phyloP scores from a whole-genome alignment of 2,888 invertebrate species.

The Ectobius pallidus region DNA sequence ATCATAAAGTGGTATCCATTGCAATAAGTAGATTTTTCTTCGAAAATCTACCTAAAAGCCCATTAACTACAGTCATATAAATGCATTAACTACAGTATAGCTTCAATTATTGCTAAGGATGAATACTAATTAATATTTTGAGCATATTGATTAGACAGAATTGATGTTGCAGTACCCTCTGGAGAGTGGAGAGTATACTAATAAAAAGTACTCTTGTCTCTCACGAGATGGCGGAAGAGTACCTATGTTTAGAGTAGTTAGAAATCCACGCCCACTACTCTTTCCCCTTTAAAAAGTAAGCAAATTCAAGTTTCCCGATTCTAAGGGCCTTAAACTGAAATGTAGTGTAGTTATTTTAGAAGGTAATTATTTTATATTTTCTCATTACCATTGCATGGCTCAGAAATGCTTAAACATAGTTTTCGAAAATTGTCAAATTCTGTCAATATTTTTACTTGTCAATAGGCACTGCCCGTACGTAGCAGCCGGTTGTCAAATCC shows the following conservation, averaged over 20 bases:
- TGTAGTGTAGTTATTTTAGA: background rate
- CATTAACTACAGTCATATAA: no score
- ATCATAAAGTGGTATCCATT: no score
- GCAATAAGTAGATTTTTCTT: no score
- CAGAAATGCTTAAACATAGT: background rate
- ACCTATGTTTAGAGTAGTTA: background rate
- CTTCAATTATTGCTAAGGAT: no score
- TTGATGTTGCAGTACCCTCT: no score
- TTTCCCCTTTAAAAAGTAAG: conserved; percentile 2
- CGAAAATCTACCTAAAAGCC: no score
- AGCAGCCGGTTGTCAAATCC: conserved; percentile 22
- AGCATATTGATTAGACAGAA: no score
- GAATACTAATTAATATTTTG: no score
- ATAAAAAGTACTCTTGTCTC: no score
- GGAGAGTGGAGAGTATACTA: no score
- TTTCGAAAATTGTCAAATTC: conserved; percentile 20
- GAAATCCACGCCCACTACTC: conserved; percentile 5
- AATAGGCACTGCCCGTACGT: conserved; percentile 18
- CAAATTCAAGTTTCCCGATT: background rate
- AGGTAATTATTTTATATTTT: conserved; percentile 4
- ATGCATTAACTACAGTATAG: no score
- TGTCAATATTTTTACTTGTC: conserved; percentile 31
- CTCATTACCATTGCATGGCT: background rate
- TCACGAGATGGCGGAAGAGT: background rate
- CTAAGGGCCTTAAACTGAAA: conserved; percentile 3